Evolutionary conservation across 2,113 vertebrate genomes (phyloP).

Genomic region (Psammodynastes pulverulentus): DNA sequence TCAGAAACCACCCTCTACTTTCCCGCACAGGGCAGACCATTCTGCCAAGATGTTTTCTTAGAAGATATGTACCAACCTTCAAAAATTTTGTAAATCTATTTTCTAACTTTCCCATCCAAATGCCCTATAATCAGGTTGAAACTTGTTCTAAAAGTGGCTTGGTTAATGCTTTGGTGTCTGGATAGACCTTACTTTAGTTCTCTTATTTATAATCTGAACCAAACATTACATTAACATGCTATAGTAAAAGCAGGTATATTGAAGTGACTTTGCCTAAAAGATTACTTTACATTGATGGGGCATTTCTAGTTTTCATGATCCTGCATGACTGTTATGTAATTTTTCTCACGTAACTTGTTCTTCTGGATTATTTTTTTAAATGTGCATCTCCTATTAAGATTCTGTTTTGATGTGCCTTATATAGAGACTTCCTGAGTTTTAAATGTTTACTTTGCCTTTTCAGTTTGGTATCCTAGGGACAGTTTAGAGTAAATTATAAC

Average conservation of each 20-base stretch:
- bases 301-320: background rate
- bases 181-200: background rate
- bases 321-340: background rate
- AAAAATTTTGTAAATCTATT: background rate
- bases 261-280: background rate
- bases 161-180: background rate
- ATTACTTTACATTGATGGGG: background rate
- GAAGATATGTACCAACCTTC: background rate
- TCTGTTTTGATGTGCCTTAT: background rate
- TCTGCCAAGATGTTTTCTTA: background rate
- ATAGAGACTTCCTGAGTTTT: background rate
- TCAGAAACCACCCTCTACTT: background rate
- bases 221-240: background rate
- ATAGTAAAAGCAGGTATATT: background rate
- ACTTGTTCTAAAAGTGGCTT: background rate
- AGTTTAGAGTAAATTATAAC: background rate
- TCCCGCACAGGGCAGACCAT: background rate
- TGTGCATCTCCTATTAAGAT: background rate
- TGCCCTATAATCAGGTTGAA: background rate
- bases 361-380: background rate
- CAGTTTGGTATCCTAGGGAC: background rate
- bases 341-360: background rate
- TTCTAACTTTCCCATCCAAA: background rate
- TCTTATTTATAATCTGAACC: background rate
- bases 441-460: background rate